These are phyloP conservation scores for Galerucella pusilla DNA, from an alignment of 2,888 invertebrate genomes.

Conservation along the genomic window DNA sequence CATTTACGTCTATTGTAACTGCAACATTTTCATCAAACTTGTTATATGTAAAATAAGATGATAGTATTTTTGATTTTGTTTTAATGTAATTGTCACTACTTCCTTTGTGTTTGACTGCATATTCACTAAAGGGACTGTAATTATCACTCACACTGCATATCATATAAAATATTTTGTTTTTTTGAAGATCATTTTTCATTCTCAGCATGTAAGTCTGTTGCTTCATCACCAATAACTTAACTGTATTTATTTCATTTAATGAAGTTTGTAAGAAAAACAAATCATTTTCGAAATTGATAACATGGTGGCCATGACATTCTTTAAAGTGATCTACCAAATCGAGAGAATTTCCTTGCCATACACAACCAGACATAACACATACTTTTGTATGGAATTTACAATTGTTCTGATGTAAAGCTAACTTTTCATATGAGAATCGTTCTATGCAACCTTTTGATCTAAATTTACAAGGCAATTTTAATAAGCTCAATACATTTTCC, in stretches of 20 bases:
- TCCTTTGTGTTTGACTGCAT: conserved; percentile 57
- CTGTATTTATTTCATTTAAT: conserved; percentile 48
- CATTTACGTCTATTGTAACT: conserved; percentile 52
- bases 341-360: conserved; percentile 52
- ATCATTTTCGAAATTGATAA: conserved; percentile 54
- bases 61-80: conserved; percentile 53
- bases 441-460: conserved; percentile 52
- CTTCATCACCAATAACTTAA: conserved; percentile 54
- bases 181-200: conserved; percentile 49
- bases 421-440: conserved; percentile 44
- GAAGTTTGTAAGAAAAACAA: conserved; percentile 54
- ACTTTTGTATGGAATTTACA: conserved; percentile 51
- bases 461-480: conserved; percentile 54
- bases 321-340: conserved; percentile 56
- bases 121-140: conserved; percentile 50
- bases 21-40: conserved; percentile 48
- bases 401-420: conserved; percentile 48
- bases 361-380: conserved; percentile 51
- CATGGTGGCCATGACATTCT: conserved; percentile 53
- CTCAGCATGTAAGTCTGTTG: conserved; percentile 53
- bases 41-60: conserved; percentile 47
- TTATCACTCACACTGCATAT: conserved; percentile 55
- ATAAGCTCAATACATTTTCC: conserved; percentile 50
- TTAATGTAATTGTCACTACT: conserved; percentile 54
- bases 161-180: conserved; percentile 52